Evolutionary conservation across 2,113 vertebrate genomes (phyloP).

Genomic region (Plestiodon gilberti): DNA sequence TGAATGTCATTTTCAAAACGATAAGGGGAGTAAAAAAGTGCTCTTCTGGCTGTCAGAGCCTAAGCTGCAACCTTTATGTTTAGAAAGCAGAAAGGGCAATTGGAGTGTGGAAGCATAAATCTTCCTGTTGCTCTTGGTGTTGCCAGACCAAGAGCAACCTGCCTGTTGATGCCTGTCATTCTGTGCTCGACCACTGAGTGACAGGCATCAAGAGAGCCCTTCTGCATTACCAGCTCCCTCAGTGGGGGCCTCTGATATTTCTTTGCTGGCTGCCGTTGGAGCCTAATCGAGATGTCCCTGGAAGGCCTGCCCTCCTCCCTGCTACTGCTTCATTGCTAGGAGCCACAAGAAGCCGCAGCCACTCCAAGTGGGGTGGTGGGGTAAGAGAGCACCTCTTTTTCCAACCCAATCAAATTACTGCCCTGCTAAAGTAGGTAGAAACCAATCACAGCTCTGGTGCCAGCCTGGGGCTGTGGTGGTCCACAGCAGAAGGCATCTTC

Average conservation of each 20-base stretch:
- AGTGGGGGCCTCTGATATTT: slow-evolving; percentile 70
- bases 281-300: slow-evolving; percentile 55
- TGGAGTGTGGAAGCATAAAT: slow-evolving; percentile 79
- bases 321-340: not conserved
- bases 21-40: slow-evolving; percentile 68
- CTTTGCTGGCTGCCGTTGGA: slow-evolving; percentile 59
- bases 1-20: slow-evolving; percentile 69
- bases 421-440: not conserved
- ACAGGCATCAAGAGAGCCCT: slow-evolving; percentile 63
- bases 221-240: slow-evolving; percentile 38
- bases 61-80: slow-evolving; percentile 80
- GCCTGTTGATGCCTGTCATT: too few species aligned
- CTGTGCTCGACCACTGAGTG: slow-evolving; percentile 62
- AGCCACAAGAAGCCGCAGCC: not conserved
- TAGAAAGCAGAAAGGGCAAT: slow-evolving; percentile 84
- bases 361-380: too few species aligned
- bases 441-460: not conserved
- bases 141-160: too few species aligned
- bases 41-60: slow-evolving; percentile 72
- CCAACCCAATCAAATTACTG: not conserved
- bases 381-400: too few species aligned
- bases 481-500: too few species aligned
- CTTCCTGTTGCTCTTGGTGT: slow-evolving; percentile 57
- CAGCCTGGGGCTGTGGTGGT: not conserved
- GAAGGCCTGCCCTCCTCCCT: not conserved